Conservation (phyloP, 2,888 invertebrate genomes). For the Calliphora vomitoria region DNA sequence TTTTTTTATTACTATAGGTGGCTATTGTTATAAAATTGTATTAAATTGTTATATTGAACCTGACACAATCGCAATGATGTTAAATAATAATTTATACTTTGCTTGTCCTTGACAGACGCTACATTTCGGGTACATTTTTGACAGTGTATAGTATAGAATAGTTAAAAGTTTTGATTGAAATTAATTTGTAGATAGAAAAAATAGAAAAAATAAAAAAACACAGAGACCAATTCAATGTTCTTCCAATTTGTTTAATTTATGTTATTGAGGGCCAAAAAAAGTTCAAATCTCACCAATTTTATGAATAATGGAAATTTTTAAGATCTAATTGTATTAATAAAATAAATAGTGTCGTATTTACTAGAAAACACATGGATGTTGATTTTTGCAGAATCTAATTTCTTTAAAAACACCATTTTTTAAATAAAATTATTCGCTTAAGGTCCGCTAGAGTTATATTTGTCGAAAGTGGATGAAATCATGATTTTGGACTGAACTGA, state of each 20-base stretch:
- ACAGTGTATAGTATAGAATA: background rate
- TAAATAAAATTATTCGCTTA: no score
- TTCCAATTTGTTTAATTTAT: conserved; percentile 31
- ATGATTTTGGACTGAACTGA: no score
- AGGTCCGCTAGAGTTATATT: no score
- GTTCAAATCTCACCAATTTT: background rate
- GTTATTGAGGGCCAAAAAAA: conserved; percentile 22
- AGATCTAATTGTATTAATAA: conserved; percentile 10
- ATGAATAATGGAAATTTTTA: conserved; percentile 16
- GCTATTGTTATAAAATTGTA: conserved; percentile 3
- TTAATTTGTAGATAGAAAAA: conserved; percentile 20
- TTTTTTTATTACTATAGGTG: background rate
- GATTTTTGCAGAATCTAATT: background rate
- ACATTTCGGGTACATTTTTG: background rate
- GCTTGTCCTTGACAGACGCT: conserved; percentile 19
- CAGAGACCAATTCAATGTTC: conserved; percentile 30
- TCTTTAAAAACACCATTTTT: no score
- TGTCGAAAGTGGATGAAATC: no score
- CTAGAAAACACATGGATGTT: background rate
- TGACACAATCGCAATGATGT: conserved; percentile 26
- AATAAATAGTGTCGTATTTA: conserved; percentile 35
- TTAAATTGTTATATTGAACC: conserved; percentile 36
- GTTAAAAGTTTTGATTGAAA: conserved; percentile 28
- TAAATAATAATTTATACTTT: conserved; percentile 24
- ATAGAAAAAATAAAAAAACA: no score